These are phyloP conservation scores for Yponomeuta cagnagella DNA, from an alignment of 2,888 invertebrate genomes.

Conservation along the genomic window DNA sequence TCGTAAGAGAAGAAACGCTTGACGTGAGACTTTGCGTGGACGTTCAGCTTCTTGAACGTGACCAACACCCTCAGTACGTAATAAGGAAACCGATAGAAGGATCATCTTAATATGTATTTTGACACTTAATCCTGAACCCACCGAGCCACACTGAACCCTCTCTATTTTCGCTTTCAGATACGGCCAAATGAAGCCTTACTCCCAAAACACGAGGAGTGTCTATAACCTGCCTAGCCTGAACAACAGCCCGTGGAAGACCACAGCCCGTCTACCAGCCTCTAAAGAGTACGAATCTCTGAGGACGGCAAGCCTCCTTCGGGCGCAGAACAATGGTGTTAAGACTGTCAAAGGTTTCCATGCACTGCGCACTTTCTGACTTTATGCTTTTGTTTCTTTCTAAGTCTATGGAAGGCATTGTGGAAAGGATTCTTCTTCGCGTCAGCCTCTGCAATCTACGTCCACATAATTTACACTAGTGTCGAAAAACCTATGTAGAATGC, in stretches of 20 bases:
- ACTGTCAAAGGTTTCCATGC: constrained; percentile 59
- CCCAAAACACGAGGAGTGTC: neutral
- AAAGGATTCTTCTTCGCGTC: too few relatives aligned
- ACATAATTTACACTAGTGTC: too few relatives aligned
- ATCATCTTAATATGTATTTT: too few relatives aligned
- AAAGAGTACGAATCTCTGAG: constrained; percentile 51
- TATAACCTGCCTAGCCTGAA: neutral
- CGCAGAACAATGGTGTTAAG: constrained; percentile 55
- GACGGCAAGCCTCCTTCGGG: constrained; percentile 41
- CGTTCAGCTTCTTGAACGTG: too few relatives aligned
- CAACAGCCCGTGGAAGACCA: constrained; percentile 51
- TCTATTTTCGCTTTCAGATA: constrained; percentile 37
- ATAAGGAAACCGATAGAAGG: too few relatives aligned
- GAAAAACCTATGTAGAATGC: too few relatives aligned
- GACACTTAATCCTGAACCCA: too few relatives aligned
- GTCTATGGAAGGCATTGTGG: too few relatives aligned
- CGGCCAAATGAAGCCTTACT: constrained; percentile 43
- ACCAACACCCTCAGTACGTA: too few relatives aligned
- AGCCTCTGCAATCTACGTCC: too few relatives aligned
- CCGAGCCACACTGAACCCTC: neutral
- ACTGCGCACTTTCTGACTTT: constrained; percentile 34
- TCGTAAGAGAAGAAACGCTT: too few relatives aligned
- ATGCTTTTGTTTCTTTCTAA: neutral
- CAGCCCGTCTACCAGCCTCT: constrained; percentile 36
- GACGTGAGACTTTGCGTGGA: too few relatives aligned